phyloP scores from a whole-genome alignment of 2,888 invertebrate genomes.

The Conchocele bisecta region DNA sequence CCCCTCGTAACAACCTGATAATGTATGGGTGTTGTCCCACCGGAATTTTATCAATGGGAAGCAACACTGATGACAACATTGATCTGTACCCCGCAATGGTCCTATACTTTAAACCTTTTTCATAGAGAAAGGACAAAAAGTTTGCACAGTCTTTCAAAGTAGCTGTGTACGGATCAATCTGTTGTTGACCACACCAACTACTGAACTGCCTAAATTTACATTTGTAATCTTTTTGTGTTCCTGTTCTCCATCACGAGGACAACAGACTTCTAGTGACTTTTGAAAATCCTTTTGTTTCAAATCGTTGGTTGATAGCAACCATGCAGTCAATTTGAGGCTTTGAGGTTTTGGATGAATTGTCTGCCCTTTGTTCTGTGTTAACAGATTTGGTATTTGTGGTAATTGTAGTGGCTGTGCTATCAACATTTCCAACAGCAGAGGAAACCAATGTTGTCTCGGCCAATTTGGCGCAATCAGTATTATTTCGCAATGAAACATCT shows the following conservation, averaged over 20 bases:
- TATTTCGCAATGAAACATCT: slow-evolving; percentile 12
- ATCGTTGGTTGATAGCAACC: slow-evolving; percentile 40
- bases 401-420: slow-evolving; percentile 26
- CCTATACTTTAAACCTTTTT: slow-evolving; percentile 11
- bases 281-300: slow-evolving; percentile 38
- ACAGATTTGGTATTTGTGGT: slow-evolving; percentile 16
- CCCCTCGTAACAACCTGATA: slow-evolving; percentile 10
- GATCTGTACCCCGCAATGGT: slow-evolving; percentile 24
- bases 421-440: slow-evolving; percentile 19
- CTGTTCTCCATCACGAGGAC: slow-evolving; percentile 21
- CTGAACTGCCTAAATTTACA: slow-evolving; percentile 15
- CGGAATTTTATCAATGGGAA: neutral
- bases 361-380: slow-evolving; percentile 23
- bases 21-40: slow-evolving; percentile 29
- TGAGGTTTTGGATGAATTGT: slow-evolving; percentile 38
- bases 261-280: slow-evolving; percentile 28
- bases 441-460: slow-evolving; percentile 32
- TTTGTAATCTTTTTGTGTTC: slow-evolving; percentile 28
- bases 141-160: neutral
- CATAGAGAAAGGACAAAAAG: slow-evolving; percentile 2
- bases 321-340: slow-evolving; percentile 41
- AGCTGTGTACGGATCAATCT: slow-evolving; percentile 13
- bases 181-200: slow-evolving; percentile 24
- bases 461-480: slow-evolving; percentile 35
- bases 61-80: slow-evolving; percentile 13